A percentile compares a stretch with the other conserved stretches of the same genome.
phyloP scores from a whole-genome alignment of 2,113 vertebrate species.

The Sus scrofa region T2T-Sscrofa CM000824.6:30918001-30918500 shows the following conservation, averaged over 20 bases:
- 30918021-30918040: neutral
- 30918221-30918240: neutral
- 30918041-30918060: neutral
- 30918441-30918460: neutral
- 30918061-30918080: neutral
- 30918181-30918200: neutral
- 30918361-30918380: neutral
- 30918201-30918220: neutral
- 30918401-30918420: fast-evolving
- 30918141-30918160: neutral
- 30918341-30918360: neutral
- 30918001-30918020: neutral
- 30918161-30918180: too few relatives aligned
- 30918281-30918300: neutral
- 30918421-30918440: neutral
- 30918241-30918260: neutral
- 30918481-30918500: neutral
- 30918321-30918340: too few relatives aligned
- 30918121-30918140: neutral
- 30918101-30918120: neutral
- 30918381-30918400: too few relatives aligned
- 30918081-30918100: neutral
- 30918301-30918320: neutral
- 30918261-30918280: neutral
- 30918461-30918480: neutral